phyloP scores from a whole-genome alignment of 2,113 vertebrate genomes.

The Coturnix japonica region DNA sequence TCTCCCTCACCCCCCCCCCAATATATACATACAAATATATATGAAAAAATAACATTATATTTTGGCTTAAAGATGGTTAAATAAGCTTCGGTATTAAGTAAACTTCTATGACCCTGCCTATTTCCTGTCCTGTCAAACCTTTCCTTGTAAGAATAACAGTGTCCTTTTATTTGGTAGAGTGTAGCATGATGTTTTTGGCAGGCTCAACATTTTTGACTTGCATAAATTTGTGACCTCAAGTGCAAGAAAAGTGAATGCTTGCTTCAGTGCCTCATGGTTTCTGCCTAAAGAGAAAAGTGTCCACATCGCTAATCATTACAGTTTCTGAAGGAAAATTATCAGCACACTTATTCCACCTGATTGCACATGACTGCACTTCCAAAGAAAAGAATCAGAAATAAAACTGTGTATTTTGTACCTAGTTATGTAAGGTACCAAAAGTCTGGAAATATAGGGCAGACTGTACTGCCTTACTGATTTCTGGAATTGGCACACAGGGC shows the following conservation, averaged over 20 bases:
- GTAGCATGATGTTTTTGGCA: slow-evolving; percentile 82
- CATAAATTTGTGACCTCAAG: slow-evolving; percentile 82
- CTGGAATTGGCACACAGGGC: slow-evolving; percentile 35
- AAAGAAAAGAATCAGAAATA: slow-evolving; percentile 43
- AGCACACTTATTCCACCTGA: slow-evolving; percentile 51
- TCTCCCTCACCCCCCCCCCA: neutral
- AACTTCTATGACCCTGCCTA: slow-evolving; percentile 77
- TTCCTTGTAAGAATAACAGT: slow-evolving; percentile 85
- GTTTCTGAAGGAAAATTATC: slow-evolving; percentile 61
- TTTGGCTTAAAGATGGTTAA: slow-evolving; percentile 79
- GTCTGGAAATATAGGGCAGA: slow-evolving; percentile 30
- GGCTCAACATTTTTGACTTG: slow-evolving; percentile 75
- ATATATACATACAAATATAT: neutral
- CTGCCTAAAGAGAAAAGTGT: slow-evolving; percentile 56
- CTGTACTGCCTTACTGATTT: neutral
- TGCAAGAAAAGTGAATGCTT: slow-evolving; percentile 76
- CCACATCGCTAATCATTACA: neutral
- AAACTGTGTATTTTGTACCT: slow-evolving; percentile 36
- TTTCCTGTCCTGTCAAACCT: slow-evolving; percentile 83
- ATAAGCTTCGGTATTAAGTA: slow-evolving; percentile 73
- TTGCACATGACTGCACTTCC: slow-evolving; percentile 57
- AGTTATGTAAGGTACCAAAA: slow-evolving; percentile 30
- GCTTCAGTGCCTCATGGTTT: slow-evolving; percentile 67
- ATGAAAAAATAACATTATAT: slow-evolving; percentile 47
- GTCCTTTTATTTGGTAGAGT: slow-evolving; percentile 82